A percentile compares a stretch with the other conserved stretches of the same genome.
phyloP scores from a whole-genome alignment of 2,797 vertebrate genomes.

The Phataginus tetradactyla region DNA sequence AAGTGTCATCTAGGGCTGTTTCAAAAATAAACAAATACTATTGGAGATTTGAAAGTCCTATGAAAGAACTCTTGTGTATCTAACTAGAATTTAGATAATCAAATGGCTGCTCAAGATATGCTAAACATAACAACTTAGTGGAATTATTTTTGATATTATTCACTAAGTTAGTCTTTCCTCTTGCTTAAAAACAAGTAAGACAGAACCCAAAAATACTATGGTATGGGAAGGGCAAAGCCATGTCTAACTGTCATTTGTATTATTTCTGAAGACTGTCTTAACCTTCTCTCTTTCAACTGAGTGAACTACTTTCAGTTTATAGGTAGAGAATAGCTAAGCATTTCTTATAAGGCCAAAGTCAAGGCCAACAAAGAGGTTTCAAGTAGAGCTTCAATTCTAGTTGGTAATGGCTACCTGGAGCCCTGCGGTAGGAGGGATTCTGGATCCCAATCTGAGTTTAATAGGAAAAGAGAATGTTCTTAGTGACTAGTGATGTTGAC shows the following conservation, averaged over 20 bases:
- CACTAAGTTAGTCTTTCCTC: slow-evolving; percentile 7
- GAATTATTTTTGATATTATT: slow-evolving; percentile 45
- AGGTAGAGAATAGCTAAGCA: slow-evolving; percentile 1
- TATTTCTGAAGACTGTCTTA: slow-evolving; percentile 52
- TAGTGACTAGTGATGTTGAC: background rate
- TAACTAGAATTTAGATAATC: slow-evolving; percentile 53
- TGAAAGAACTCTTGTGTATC: slow-evolving; percentile 3
- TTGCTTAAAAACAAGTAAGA: slow-evolving; percentile 58
- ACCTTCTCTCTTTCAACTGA: background rate
- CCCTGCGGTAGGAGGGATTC: background rate
- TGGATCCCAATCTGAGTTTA: slow-evolving; percentile 25
- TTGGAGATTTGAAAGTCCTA: slow-evolving; percentile 4
- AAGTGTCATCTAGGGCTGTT: background rate
- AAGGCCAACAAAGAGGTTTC: slow-evolving; percentile 49
- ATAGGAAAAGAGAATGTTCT: background rate
- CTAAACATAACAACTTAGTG: slow-evolving; percentile 1
- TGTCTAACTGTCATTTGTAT: background rate
- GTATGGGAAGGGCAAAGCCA: slow-evolving; percentile 9
- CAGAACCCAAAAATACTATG: background rate
- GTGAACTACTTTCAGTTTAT: slow-evolving; percentile 2
- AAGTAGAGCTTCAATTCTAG: background rate
- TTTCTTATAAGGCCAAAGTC: slow-evolving; percentile 16
- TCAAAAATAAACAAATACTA: slow-evolving; percentile 48
- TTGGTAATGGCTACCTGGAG: background rate
- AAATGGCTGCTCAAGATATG: slow-evolving; percentile 28